These are phyloP conservation scores for Pangasius larnaudii DNA, from an alignment of 2,797 vertebrate genomes.

Conservation along the genomic window DNA sequence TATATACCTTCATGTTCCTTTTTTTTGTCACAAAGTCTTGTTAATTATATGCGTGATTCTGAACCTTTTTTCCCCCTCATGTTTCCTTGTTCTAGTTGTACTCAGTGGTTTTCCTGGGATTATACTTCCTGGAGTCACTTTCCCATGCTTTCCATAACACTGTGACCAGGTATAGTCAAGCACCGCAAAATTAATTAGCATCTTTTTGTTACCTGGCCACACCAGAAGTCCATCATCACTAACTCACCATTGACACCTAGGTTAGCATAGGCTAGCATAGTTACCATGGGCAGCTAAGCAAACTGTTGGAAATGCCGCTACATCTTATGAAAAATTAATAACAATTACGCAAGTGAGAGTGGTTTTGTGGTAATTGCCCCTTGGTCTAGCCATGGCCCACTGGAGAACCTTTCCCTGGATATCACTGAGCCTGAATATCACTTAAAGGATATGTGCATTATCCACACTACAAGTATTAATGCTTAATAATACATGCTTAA, in stretches of 20 bases:
- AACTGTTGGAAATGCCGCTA: not conserved
- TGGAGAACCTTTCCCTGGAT: not conserved
- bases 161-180: conserved; percentile 36
- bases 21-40: not conserved
- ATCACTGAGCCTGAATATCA: not conserved
- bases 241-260: conserved; percentile 68
- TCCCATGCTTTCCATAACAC: conserved; percentile 8
- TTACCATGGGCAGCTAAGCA: too few species aligned
- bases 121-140: conserved; percentile 30
- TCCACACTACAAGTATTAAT: not conserved
- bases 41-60: not conserved
- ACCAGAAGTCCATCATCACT: conserved; percentile 68
- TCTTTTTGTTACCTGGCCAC: conserved; percentile 53
- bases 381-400: not conserved
- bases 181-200: conserved; percentile 52
- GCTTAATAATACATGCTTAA: not conserved
- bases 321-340: not conserved
- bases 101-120: conserved; percentile 11
- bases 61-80: too few species aligned
- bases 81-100: not conserved
- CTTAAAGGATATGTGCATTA: not conserved
- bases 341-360: not conserved
- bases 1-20: not conserved
- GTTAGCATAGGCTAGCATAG: not conserved
- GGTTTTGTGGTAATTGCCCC: not conserved